Evolutionary conservation across 1,140 invertebrate genomes (phyloP).

Genomic region (Tribolium madens): DNA sequence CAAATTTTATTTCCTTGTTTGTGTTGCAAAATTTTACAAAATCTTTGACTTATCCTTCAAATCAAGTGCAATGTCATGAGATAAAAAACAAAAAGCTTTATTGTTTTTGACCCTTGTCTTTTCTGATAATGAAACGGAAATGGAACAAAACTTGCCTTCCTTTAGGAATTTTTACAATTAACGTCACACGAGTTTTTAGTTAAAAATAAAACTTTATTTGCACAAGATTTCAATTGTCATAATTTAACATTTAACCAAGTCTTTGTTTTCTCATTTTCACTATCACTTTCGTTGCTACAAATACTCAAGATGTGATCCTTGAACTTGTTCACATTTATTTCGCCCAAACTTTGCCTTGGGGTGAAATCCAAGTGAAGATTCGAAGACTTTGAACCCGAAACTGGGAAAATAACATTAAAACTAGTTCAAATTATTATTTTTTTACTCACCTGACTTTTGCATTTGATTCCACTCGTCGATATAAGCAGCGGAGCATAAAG

Average conservation of each 20-base stretch:
- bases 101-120: neutral
- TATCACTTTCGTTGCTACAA: neutral
- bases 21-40: neutral
- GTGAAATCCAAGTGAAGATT: slow-evolving; percentile 42
- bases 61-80: neutral
- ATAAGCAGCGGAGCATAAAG: slow-evolving; percentile 48
- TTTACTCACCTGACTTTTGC: slow-evolving; percentile 24
- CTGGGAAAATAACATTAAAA: too few species aligned
- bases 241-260: neutral
- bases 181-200: too few species aligned
- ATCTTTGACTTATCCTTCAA: neutral
- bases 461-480: slow-evolving; percentile 31
- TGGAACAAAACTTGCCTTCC: neutral
- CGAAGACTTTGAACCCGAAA: neutral
- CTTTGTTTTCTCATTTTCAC: slow-evolving; percentile 1
- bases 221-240: neutral
- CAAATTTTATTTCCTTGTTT: neutral
- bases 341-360: slow-evolving; percentile 44
- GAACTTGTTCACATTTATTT: slow-evolving; percentile 3
- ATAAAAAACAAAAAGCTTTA: neutral
- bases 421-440: too few species aligned
- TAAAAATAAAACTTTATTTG: neutral
- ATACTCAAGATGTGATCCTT: neutral
- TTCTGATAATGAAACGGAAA: neutral
- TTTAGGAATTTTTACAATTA: too few species aligned